phyloP scores from a whole-genome alignment of 2,797 vertebrate species.

The Pantherophis vulpinus region DNA sequence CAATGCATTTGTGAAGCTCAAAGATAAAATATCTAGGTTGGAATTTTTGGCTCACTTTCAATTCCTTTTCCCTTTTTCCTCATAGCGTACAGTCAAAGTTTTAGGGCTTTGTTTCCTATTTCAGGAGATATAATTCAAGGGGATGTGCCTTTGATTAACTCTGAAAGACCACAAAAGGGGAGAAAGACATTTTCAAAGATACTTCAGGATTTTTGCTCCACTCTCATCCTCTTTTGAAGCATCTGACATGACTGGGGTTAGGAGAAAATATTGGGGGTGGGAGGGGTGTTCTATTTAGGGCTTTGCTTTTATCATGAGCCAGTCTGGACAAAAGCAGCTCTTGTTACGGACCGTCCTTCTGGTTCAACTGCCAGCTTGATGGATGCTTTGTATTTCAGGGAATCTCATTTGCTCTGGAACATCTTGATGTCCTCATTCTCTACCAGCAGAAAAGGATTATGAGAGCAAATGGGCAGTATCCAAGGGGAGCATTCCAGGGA shows the following conservation, averaged over 20 bases:
- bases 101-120: constrained; percentile 38
- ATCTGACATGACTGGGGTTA: not conserved
- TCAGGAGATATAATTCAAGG: constrained; percentile 46
- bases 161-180: constrained; percentile 38
- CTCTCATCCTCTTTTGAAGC: constrained; percentile 15
- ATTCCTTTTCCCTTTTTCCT: constrained; percentile 27
- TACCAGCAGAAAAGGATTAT: constrained; percentile 11
- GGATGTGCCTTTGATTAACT: constrained; percentile 13
- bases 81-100: fast-evolving
- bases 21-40: not conserved
- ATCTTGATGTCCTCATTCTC: not conserved
- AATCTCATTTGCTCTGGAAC: not conserved
- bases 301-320: not conserved
- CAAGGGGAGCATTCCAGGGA: not conserved
- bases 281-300: not conserved
- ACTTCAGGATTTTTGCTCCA: constrained; percentile 8
- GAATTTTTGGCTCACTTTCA: not conserved
- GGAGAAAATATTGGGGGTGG: not conserved
- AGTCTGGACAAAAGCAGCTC: fast-evolving
- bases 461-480: constrained; percentile 2
- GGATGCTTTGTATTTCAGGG: not conserved
- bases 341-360: fast-evolving
- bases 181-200: constrained; percentile 10
- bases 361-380: not conserved
- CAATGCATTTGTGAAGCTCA: not conserved